phyloP scores from a whole-genome alignment of 2,113 vertebrate genomes.

The Rhinopomastus cyanomelas region DNA sequence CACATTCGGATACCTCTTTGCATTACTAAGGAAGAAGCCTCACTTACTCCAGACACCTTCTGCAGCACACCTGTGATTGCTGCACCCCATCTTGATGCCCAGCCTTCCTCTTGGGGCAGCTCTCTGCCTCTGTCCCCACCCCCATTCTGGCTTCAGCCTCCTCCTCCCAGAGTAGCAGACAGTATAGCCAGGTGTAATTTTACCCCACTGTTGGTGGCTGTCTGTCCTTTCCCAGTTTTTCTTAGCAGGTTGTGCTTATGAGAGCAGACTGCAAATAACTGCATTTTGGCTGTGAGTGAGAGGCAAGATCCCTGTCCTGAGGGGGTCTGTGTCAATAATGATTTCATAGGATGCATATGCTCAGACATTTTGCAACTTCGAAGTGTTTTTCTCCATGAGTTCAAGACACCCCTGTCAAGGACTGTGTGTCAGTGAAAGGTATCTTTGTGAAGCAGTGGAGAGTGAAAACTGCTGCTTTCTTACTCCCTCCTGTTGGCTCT shows the following conservation, averaged over 20 bases:
- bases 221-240: neutral
- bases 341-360: neutral
- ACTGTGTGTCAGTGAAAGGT: neutral
- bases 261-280: neutral
- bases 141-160: neutral
- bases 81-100: neutral
- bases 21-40: neutral
- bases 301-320: neutral
- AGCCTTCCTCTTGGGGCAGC: neutral
- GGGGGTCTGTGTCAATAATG: neutral
- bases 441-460: fast-evolving
- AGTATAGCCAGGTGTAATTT: neutral
- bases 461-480: neutral
- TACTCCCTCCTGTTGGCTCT: neutral
- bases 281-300: neutral
- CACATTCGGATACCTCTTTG: neutral
- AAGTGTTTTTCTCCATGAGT: neutral
- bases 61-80: neutral
- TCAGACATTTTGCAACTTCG: neutral
- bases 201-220: neutral
- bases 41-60: neutral
- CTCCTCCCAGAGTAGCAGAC: neutral
- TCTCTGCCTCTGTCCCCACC: neutral
- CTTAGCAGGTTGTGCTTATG: neutral
- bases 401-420: neutral